Evolutionary conservation across 30 jellyfish, hydroid and myxozoan genomes (phyloP).

Genomic region (Aurelia aurita complex sp. Pacific): DNA sequence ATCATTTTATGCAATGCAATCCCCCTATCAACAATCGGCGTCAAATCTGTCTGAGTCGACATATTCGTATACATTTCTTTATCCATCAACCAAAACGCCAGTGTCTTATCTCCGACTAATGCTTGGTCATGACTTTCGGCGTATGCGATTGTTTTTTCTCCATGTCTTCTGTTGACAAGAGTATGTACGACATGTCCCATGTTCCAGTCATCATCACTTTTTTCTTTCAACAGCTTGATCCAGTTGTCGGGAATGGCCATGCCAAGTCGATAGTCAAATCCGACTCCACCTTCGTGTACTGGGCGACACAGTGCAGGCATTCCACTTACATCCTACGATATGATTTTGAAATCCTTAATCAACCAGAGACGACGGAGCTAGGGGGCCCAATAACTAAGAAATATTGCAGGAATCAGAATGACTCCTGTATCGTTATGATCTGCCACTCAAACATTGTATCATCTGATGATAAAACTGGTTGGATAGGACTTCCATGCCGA

Average conservation of each 20-base stretch:
- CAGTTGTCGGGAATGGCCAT: constrained; percentile 99
- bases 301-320: constrained; percentile 99
- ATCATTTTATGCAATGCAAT: constrained; percentile 95
- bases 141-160: constrained; percentile 88
- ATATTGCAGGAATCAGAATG: too few species aligned
- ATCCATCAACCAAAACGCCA: constrained; percentile 99
- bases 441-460: too few species aligned
- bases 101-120: constrained; percentile 97
- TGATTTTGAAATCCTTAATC: background rate
- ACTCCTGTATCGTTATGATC: too few species aligned
- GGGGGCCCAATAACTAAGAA: too few species aligned
- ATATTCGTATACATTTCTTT: constrained; percentile 95
- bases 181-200: constrained; percentile 90
- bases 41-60: constrained; percentile 79
- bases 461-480: too few species aligned
- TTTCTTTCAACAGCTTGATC: constrained; percentile 90
- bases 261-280: constrained; percentile 95
- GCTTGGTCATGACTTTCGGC: constrained; percentile 99
- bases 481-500: too few species aligned
- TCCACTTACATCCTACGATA: constrained; percentile 92
- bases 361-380: too few species aligned
- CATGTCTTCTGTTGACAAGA: constrained; percentile 80
- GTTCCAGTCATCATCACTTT: constrained; percentile 89
- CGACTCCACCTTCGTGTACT: constrained; percentile 95
- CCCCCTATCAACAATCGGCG: constrained; percentile 84